Percentiles rank a stretch among this genome's conserved stretches.
Conservation (phyloP, 2,797 vertebrate species). For the Mormyrus proboscirostris region DNA sequence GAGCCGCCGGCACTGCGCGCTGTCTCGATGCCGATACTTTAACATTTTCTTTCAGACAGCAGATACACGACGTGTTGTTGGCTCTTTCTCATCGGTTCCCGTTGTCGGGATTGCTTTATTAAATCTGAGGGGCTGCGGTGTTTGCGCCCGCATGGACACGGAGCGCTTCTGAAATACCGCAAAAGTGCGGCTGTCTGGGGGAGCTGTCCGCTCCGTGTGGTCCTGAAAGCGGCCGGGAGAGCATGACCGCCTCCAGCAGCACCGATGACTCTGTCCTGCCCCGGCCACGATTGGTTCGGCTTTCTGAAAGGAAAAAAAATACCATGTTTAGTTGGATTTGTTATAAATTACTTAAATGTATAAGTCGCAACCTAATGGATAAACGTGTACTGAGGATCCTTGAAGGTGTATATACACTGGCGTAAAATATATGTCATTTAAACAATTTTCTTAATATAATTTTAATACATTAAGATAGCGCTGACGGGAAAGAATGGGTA, state of each 20-base stretch:
- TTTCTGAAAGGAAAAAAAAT: background rate
- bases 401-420: background rate
- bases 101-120: background rate
- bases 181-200: constrained; percentile 16
- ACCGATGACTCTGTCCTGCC: background rate
- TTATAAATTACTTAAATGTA: background rate
- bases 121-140: background rate
- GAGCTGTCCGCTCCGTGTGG: constrained; percentile 50
- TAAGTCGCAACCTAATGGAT: background rate
- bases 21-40: background rate
- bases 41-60: background rate
- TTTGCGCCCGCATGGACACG: background rate
- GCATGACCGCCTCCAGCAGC: background rate
- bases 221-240: constrained; percentile 51
- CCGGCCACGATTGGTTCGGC: background rate
- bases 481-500: background rate
- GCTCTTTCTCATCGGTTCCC: background rate
- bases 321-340: background rate
- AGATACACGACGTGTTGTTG: too few relatives aligned
- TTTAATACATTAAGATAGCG: background rate
- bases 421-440: background rate
- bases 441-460: background rate
- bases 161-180: background rate
- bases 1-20: background rate
- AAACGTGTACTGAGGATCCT: background rate